Base-by-base conservation (phyloP, 2,888 invertebrate species). In the Punctoribates punctum region DNA sequence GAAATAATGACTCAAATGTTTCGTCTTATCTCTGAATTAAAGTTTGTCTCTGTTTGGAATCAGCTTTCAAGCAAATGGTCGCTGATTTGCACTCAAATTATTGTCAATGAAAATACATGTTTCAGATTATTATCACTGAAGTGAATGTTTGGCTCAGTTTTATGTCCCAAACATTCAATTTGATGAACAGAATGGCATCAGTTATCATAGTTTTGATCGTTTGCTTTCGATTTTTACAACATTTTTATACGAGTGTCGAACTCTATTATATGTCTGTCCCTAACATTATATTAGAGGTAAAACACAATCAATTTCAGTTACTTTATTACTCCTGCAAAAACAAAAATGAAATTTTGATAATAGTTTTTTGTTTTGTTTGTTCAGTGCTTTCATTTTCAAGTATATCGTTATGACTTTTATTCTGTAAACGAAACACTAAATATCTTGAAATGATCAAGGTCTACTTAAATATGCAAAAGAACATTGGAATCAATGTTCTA, bases 51-150 rank as follows among this genome's bases (percentile, higher is more conserved):
- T 65, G 34, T 34, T 38, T 38, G 1, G 38, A 20, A 65, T 65
- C 34, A 20, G 38, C 38, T 65, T 5, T 42, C 5, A 38, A 65
- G 9, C n/a, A 65, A 65, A 65, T 65, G 5, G 65, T 65, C 62
- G 29, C 38, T 29, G 17, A 60, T 60, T 65, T 65, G 34, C 65
- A 65, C 65, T 34, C 3, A 65, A 65, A 38, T 65, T 20, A 25
- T 20, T 34, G 38, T 65, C 27, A 65, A 34, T 65, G n/a, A 65
- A 65, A 65, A 65, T 65, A 34, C n/a, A 38, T 65, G 29, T 20
- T 65, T 34, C 9, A n/a, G 17, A 38, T 65, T 65, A 34, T 42
- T 42, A 13, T 62, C 23, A 8, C 6, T 17, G 27, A 27, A 25
- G 25, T 62, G 27, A 62, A 23, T n/a, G 65, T 62, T 62, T 25